A percentile compares a stretch with the other conserved stretches of the same genome.
Conservation (phyloP, 2,888 invertebrate species). For the Nephrotoma flavescens region DNA sequence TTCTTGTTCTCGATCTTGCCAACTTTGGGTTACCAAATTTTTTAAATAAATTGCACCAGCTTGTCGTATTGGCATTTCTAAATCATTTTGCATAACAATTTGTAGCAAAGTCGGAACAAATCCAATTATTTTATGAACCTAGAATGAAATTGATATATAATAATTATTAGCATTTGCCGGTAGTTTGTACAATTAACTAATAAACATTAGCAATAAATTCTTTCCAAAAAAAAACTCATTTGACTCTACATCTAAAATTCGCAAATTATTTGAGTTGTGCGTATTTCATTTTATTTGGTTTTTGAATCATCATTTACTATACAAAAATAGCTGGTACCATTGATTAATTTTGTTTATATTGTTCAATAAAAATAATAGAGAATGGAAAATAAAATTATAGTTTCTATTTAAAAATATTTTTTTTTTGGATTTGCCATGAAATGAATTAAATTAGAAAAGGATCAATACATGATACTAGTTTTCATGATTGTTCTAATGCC, state of each 20-base stretch:
- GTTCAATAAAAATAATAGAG: neutral
- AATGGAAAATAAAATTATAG: neutral
- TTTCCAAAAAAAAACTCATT: neutral
- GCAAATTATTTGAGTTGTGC: neutral
- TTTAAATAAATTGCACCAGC: constrained; percentile 95
- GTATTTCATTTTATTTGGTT: neutral
- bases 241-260: neutral
- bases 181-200: neutral
- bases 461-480: neutral
- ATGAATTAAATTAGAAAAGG: neutral
- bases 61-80: constrained; percentile 85
- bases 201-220: neutral
- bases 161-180: neutral
- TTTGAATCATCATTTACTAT: neutral
- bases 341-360: neutral
- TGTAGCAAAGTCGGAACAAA: constrained; percentile 88
- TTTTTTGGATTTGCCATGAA: neutral
- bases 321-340: neutral
- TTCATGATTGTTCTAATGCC: neutral
- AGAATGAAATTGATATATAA: constrained; percentile 15
- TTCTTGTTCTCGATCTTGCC: constrained; percentile 72
- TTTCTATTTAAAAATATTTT: neutral
- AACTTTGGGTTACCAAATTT: constrained; percentile 76
- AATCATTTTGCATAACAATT: constrained; percentile 81
- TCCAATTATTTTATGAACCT: constrained; percentile 91